Evolutionary conservation across 2,113 vertebrate species (phyloP).

Genomic region (Rostratula benghalensis): DNA sequence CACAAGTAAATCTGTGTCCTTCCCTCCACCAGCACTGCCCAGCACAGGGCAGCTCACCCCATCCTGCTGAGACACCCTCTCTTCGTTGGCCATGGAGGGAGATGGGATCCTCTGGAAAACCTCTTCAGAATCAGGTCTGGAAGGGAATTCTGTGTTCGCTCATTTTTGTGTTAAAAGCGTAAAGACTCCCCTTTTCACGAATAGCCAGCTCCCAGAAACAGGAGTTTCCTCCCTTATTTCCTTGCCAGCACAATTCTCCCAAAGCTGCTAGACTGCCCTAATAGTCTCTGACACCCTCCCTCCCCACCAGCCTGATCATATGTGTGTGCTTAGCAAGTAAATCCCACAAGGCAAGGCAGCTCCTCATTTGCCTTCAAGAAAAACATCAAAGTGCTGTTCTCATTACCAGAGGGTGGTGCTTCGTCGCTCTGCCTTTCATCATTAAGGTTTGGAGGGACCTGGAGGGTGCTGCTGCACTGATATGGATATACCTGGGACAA

Average conservation of each 20-base stretch:
- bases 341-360: neutral
- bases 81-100: neutral
- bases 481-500: neutral
- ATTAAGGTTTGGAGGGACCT: neutral
- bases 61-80: neutral
- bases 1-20: neutral
- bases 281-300: accelerated
- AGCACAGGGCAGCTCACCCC: neutral
- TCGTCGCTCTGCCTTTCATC: neutral
- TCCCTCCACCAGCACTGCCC: neutral
- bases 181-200: neutral
- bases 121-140: neutral
- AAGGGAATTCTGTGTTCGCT: neutral
- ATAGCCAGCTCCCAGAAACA: neutral
- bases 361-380: neutral
- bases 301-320: neutral
- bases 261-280: neutral
- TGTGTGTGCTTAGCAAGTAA: neutral
- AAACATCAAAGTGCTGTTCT: neutral
- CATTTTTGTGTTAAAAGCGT: neutral
- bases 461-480: neutral
- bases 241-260: neutral
- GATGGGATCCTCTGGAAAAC: neutral
- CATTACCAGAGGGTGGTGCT: neutral
- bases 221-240: too few relatives aligned